phyloP scores from a whole-genome alignment of 2,888 invertebrate genomes.

The Leptinotarsa tumamoca region DNA sequence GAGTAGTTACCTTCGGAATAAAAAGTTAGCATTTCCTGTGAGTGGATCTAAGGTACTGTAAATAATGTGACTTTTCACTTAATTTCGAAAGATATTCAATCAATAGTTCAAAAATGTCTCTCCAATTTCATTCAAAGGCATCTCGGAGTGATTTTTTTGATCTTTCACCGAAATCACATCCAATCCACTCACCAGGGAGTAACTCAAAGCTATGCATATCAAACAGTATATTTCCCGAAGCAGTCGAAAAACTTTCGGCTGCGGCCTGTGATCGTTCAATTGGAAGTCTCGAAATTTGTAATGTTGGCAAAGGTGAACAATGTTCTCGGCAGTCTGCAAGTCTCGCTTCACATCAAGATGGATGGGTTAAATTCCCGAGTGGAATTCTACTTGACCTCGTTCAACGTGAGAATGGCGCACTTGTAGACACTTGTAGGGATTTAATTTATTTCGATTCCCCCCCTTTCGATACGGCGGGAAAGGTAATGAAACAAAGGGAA shows the following conservation, averaged over 20 bases:
- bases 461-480: conserved; percentile 18
- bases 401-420: conserved; percentile 28
- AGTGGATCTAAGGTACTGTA: too few relatives aligned
- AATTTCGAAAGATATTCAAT: not conserved
- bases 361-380: conserved; percentile 27
- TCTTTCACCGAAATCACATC: not conserved
- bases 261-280: conserved; percentile 9
- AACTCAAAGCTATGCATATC: conserved; percentile 8
- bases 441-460: conserved; percentile 33
- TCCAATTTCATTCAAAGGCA: not conserved
- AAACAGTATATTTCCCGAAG: conserved; percentile 8
- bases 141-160: not conserved
- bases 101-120: not conserved
- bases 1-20: too few relatives aligned
- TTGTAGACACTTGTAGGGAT: conserved; percentile 30
- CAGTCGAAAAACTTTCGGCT: not conserved
- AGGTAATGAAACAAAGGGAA: conserved; percentile 23
- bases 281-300: conserved; percentile 29
- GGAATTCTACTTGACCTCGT: conserved; percentile 35
- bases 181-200: not conserved
- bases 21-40: too few relatives aligned
- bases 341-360: not conserved
- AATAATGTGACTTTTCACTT: too few relatives aligned
- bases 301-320: conserved; percentile 35
- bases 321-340: conserved; percentile 24